Evolutionary conservation across 2,797 vertebrate species (phyloP).

Genomic region (Melanitta fusca): DNA sequence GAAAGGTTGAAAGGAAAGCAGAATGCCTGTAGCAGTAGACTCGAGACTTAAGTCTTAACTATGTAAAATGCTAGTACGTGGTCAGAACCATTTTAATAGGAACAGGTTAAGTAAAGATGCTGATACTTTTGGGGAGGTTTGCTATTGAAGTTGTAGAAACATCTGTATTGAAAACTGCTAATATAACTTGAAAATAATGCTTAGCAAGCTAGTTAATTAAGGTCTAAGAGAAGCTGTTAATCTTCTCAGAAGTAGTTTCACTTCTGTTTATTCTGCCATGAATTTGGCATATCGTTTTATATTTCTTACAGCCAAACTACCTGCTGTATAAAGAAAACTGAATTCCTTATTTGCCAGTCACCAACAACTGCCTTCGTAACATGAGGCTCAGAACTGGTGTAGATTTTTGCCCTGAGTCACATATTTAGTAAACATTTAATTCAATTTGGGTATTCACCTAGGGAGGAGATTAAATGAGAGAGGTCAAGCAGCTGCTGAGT

Average conservation of each 20-base stretch:
- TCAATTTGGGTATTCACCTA: constrained; percentile 63
- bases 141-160: neutral
- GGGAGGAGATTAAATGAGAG: constrained; percentile 51
- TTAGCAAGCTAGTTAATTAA: neutral
- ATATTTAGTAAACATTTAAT: constrained; percentile 64
- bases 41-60: neutral
- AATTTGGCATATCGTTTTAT: neutral
- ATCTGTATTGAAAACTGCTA: neutral
- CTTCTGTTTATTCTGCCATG: neutral
- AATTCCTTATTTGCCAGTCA: constrained; percentile 12
- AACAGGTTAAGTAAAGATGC: neutral
- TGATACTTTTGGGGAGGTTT: neutral
- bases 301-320: neutral
- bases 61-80: neutral
- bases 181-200: neutral
- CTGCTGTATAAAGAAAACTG: neutral
- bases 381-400: neutral
- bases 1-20: neutral
- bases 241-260: neutral
- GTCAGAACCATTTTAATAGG: neutral
- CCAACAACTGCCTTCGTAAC: neutral
- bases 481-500: constrained; percentile 77
- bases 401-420: constrained; percentile 13
- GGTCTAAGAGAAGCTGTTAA: neutral
- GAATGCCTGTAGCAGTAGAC: neutral